phyloP scores from a whole-genome alignment of 1,140 invertebrate species.

The Lethocerus indicus region DNA sequence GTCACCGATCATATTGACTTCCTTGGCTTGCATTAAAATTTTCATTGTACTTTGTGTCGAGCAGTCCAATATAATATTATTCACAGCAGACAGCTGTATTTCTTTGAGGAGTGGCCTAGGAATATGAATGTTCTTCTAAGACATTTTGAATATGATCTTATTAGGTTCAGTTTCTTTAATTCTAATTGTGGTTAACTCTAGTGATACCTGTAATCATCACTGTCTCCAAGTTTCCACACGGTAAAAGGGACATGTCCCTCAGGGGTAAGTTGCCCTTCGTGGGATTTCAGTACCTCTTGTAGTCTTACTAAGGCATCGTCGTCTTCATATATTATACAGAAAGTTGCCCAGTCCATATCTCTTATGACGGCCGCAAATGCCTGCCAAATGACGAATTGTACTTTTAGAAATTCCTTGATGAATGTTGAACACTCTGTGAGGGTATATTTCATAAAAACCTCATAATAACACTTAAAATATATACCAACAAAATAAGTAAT shows the following conservation, averaged over 20 bases:
- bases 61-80: constrained; percentile 66
- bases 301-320: constrained; percentile 62
- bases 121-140: constrained; percentile 3
- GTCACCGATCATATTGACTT: constrained; percentile 64
- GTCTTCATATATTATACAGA: constrained; percentile 64
- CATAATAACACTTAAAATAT: not conserved
- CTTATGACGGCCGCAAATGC: constrained; percentile 53
- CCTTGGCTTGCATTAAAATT: constrained; percentile 57
- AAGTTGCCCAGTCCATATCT: constrained; percentile 58
- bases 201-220: constrained; percentile 35
- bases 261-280: constrained; percentile 22
- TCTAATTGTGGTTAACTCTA: not conserved
- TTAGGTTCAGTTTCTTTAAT: not conserved
- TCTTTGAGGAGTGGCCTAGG: constrained; percentile 58
- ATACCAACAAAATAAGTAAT: too few species aligned
- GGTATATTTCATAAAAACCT: not conserved
- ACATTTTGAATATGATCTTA: not conserved
- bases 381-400: constrained; percentile 18
- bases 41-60: constrained; percentile 39
- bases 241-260: constrained; percentile 30
- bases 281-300: constrained; percentile 60
- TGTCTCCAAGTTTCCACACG: constrained; percentile 31
- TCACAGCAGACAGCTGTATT: constrained; percentile 47
- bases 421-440: not conserved
- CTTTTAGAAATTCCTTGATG: not conserved